Base-by-base conservation (phyloP, 2,888 invertebrate genomes). In the Scaeva pyrastri region DNA sequence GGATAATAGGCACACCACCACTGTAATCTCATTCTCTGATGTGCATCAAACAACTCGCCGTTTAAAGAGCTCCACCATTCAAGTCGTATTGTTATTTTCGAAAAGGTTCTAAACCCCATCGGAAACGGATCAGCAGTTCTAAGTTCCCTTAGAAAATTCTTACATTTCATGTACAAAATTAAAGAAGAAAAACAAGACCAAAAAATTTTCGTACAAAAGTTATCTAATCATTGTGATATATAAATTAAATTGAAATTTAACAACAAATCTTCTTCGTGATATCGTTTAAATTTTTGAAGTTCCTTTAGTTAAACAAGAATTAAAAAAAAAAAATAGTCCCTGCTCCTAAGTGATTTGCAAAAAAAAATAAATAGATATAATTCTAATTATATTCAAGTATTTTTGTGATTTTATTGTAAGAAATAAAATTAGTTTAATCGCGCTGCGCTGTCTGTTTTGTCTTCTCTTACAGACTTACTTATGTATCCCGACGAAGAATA, bases 21-120 rank as follows among this genome's bases (percentile, higher is more conserved):
- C 16, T 58, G 50, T 68, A 55, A 26, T 76, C 58, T 72, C 60
- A 2, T 16, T 39, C 39, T 36, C 19, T 48, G 0, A 7, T 14
- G 39, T 39, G 6, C 76, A 76, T 62, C 43, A 58, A 68, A 80
- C 56, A 62, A 39, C 7, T 39, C 76, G 31, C 60, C 81, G 56
- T 80, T 76, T 73, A 85, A 81, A 85, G 85, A 85, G 81, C 85
- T 77, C 68, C 43, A 72, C 72, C 73, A 68, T 55, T 73, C 36
- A 70, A 76, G 48, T 64, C 31, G 26, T 56, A 62, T 62, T 68
- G 62, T 76, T 81, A 85, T 72, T 80, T 62, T 70, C 62, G 68
- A 66, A 52, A 76, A 73, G 64, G 48, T 73, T 48, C n/a, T 68
- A 26, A 41, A 48, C 55, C 45, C 66, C 48, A 60, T 72, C 60